Evolutionary conservation across 2,113 vertebrate species (phyloP).

Genomic region (Protobothrops flavoviridis): DNA sequence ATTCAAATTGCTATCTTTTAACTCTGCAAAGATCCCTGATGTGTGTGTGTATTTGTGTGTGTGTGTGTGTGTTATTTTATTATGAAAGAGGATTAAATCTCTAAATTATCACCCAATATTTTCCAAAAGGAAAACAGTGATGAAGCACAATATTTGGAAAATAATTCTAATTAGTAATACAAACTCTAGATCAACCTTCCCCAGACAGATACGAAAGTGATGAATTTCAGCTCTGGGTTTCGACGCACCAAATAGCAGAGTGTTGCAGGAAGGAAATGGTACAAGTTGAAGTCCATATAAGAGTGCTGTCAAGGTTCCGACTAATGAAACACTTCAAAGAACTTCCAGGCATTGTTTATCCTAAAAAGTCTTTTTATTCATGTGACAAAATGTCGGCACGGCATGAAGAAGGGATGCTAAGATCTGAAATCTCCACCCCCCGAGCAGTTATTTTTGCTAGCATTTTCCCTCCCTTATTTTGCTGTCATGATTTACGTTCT

Average conservation of each 20-base stretch:
- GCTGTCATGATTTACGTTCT: too few species aligned
- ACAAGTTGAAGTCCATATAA: neutral
- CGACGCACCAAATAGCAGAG: neutral
- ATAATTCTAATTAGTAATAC: neutral
- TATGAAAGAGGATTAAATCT: neutral
- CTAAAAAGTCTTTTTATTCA: too few species aligned
- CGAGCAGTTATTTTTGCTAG: too few species aligned
- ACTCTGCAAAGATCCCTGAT: too few species aligned
- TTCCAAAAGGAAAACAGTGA: neutral
- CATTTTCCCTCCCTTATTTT: too few species aligned
- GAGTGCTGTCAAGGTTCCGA: too few species aligned
- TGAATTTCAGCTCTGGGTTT: neutral
- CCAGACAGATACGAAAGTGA: neutral
- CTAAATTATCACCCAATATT: neutral
- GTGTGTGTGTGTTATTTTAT: neutral
- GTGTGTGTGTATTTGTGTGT: neutral
- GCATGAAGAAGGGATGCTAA: too few species aligned
- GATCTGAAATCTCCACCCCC: too few species aligned
- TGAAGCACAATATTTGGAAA: neutral
- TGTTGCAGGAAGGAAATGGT: neutral
- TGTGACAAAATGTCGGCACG: too few species aligned
- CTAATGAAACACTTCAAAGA: too few species aligned
- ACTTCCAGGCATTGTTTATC: too few species aligned
- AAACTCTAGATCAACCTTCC: neutral
- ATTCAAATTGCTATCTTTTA: neutral